Conservation (phyloP, 2,888 invertebrate genomes). For the Drosophila planitibia region DNA sequence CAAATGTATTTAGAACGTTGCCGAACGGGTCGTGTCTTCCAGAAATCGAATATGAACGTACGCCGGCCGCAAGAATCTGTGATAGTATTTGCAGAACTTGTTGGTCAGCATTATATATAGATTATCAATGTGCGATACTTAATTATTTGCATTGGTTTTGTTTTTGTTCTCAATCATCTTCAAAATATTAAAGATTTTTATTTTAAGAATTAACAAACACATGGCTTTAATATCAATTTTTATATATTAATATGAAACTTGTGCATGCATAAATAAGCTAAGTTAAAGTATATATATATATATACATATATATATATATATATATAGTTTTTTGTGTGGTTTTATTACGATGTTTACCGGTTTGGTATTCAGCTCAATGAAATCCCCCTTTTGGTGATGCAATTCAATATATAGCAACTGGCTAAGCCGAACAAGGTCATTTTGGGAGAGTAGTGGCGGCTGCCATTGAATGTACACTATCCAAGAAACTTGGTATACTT, state of each 20-base stretch:
- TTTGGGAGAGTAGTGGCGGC: not conserved
- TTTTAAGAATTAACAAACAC: not conserved
- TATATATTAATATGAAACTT: not conserved
- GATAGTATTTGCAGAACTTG: constrained; percentile 1
- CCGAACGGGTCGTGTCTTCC: constrained; percentile 22
- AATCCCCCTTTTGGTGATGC: constrained; percentile 5
- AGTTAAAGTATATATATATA: not conserved
- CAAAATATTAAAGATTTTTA: not conserved
- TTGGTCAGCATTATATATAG: constrained; percentile 23
- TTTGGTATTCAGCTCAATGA: not conserved
- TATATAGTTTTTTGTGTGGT: not conserved
- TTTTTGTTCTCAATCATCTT: not conserved
- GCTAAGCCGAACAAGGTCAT: constrained; percentile 1
- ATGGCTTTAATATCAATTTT: not conserved
- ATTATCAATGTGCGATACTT: not conserved
- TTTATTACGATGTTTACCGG: not conserved
- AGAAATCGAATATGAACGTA: constrained; percentile 21
- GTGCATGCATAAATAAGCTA: not conserved
- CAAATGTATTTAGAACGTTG: constrained; percentile 48
- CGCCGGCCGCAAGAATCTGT: not conserved
- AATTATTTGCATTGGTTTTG: not conserved
- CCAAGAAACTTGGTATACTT: constrained; percentile 46
- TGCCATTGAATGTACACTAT: not conserved
- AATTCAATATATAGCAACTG: not conserved
- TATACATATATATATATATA: not conserved